Conservation (phyloP, 2,797 vertebrate species). For the Sebastes nivosus region DNA sequence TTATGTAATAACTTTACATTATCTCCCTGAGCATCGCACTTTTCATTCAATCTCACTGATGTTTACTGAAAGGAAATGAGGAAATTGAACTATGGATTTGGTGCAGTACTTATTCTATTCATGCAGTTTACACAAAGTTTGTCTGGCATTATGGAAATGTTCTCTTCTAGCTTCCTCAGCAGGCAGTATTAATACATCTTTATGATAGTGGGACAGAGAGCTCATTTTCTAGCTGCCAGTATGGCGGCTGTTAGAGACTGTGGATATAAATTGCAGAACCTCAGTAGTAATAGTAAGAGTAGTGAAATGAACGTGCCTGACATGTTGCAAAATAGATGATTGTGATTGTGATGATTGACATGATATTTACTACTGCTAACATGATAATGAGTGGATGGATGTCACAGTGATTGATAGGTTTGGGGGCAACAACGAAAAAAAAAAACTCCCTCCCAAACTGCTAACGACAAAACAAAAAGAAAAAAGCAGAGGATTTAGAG, state of each 20-base stretch:
- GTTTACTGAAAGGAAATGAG: background rate
- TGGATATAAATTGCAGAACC: background rate
- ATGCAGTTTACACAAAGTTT: background rate
- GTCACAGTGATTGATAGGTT: background rate
- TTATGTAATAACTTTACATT: background rate
- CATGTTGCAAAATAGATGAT: background rate
- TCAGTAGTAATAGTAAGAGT: background rate
- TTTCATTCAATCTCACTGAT: background rate
- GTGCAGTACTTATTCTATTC: background rate
- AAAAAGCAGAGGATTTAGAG: background rate
- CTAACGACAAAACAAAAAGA: background rate
- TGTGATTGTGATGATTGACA: background rate
- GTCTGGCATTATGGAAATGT: background rate
- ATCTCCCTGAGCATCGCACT: background rate
- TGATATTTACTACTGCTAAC: background rate
- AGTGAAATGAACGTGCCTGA: background rate
- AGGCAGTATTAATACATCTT: background rate
- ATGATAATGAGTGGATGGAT: background rate
- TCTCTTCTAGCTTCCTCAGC: background rate
- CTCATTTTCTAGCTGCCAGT: background rate
- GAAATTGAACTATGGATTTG: background rate
- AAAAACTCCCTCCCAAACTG: too few species aligned
- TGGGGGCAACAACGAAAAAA: background rate
- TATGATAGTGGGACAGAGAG: background rate
- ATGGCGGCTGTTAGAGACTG: background rate